A percentile compares a stretch with the other conserved stretches of the same genome.
Evolutionary conservation across 2,113 vertebrate genomes (phyloP).

Genomic region (Gallinago paraguaiae): DNA sequence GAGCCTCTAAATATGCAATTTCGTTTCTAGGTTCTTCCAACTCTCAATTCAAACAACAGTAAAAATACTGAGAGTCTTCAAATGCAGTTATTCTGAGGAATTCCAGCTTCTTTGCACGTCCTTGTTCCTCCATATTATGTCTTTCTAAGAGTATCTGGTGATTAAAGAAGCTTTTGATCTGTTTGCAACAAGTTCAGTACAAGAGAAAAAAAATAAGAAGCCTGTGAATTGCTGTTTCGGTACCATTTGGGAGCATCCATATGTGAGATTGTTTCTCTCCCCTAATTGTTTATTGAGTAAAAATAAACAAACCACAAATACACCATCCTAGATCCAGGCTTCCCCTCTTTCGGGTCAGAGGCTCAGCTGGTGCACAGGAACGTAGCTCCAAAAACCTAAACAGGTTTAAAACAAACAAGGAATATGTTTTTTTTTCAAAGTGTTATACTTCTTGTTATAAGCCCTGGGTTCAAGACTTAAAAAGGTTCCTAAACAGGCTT

Average conservation of each 20-base stretch:
- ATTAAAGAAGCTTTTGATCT: not conserved
- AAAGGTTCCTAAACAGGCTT: not conserved
- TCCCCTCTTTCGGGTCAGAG: not conserved
- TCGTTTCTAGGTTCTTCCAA: not conserved
- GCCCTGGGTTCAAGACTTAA: not conserved
- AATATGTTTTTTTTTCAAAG: not conserved
- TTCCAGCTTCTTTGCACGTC: not conserved
- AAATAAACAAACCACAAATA: not conserved
- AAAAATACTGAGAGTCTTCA: not conserved
- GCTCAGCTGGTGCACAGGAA: not conserved
- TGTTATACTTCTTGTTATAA: not conserved
- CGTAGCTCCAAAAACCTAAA: not conserved
- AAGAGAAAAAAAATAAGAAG: not conserved
- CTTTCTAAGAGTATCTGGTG: not conserved
- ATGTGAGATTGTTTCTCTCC: not conserved
- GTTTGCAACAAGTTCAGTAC: not conserved
- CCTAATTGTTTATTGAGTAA: not conserved
- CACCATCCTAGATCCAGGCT: not conserved
- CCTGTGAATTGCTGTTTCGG: not conserved
- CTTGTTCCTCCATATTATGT: not conserved
- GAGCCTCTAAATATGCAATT: not conserved
- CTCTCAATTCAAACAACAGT: not conserved
- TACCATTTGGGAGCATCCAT: not conserved
- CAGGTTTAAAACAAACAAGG: not conserved
- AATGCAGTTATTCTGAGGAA: not conserved